Evolutionary conservation across 2,888 invertebrate species (phyloP).

Genomic region (Acleris laterana): DNA sequence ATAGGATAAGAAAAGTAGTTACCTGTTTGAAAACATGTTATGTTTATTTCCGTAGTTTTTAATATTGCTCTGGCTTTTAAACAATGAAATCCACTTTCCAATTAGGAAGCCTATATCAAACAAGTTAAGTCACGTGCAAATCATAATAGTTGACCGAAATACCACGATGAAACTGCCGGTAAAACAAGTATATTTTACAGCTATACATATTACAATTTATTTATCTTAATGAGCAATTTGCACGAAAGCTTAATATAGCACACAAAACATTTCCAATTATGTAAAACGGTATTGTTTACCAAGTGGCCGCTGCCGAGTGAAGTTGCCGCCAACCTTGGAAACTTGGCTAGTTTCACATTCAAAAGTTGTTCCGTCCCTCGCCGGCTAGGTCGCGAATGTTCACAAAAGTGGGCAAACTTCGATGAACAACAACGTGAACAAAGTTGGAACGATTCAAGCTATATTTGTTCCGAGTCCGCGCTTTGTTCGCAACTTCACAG

Average conservation of each 20-base stretch:
- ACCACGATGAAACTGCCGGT: constrained; percentile 2
- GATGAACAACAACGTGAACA: constrained; percentile 64
- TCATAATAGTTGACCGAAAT: constrained; percentile 6
- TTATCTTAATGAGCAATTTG: constrained; percentile 42
- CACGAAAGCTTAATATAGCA: constrained; percentile 43
- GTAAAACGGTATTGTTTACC: constrained; percentile 60
- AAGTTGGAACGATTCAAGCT: constrained; percentile 65
- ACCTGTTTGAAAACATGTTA: too few species aligned
- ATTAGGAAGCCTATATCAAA: constrained; percentile 17
- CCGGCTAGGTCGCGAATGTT: constrained; percentile 54
- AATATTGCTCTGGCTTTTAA: too few species aligned
- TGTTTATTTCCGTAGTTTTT: too few species aligned
- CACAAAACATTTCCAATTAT: constrained; percentile 56
- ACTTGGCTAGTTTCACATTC: constrained; percentile 65
- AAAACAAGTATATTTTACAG: too few species aligned
- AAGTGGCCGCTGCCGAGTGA: constrained; percentile 45
- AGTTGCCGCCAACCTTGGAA: constrained; percentile 65
- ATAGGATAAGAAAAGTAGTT: background rate
- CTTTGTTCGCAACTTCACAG: constrained; percentile 56
- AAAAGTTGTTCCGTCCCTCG: constrained; percentile 57
- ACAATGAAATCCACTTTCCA: background rate
- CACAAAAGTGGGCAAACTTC: constrained; percentile 70
- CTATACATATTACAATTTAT: background rate
- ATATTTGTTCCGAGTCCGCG: constrained; percentile 61
- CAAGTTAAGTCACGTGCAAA: constrained; percentile 18